Evolutionary conservation across 1,140 invertebrate genomes (phyloP).

Genomic region (Eurosta solidaginis): DNA sequence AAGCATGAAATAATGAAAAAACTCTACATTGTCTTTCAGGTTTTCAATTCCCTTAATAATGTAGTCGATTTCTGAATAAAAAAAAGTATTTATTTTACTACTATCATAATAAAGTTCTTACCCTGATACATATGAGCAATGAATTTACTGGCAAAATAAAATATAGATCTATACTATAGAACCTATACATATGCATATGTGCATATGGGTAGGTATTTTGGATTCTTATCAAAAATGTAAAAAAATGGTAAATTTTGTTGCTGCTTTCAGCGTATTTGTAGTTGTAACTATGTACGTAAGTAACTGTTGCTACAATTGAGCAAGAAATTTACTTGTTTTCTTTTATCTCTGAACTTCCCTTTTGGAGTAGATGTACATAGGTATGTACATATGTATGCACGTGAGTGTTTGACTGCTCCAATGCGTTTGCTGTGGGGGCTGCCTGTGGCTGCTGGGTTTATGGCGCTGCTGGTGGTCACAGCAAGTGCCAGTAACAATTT

Average conservation of each 20-base stretch:
- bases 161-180: neutral
- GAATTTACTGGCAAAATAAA: neutral
- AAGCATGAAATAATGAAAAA: too few relatives aligned
- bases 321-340: neutral
- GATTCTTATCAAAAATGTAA: neutral
- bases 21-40: too few relatives aligned
- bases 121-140: neutral
- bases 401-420: neutral
- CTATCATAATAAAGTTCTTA: too few relatives aligned
- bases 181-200: too few relatives aligned
- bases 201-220: too few relatives aligned
- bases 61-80: too few relatives aligned
- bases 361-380: neutral
- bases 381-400: neutral
- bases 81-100: too few relatives aligned
- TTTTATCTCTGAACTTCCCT: neutral
- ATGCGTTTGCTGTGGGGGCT: neutral
- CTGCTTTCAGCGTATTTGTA: neutral
- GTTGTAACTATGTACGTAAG: neutral
- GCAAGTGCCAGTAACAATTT: constrained; percentile 55
- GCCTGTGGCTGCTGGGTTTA: constrained; percentile 38
- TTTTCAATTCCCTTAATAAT: too few relatives aligned
- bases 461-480: constrained; percentile 48
- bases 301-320: neutral
- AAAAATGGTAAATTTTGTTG: neutral